Evolutionary conservation across 53 echinoderm and acorn worm genomes (phyloP), one percentile per base, ranked within the genome.

Genomic region (Apostichopus leukothele): DNA sequence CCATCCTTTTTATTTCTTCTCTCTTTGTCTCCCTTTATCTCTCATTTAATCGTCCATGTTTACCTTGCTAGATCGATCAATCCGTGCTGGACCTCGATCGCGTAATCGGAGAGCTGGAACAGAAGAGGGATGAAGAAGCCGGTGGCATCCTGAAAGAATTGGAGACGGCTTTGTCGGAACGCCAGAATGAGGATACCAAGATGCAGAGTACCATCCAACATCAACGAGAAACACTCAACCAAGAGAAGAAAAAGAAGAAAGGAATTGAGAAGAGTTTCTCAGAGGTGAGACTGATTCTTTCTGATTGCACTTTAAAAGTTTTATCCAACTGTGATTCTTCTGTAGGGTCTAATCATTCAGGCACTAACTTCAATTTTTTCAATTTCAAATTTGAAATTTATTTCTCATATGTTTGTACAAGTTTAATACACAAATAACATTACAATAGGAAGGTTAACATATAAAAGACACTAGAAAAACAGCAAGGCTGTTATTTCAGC

Each of bases 201-300:
- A 93, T 94, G 88, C 95, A 97, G 91, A 93, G 95, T 83, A 93
- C 98, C 4, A 88, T 97, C 1, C 91, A 95, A 79, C 92, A 97
- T 74, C 90, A 94, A 63, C 83, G 89, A 73, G 98, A 95, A 76
- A 73, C 94, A 16, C 74, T 97, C 73, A 78, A 90, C 78, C 93
- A 95, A 53, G 98, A 97, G 93, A 94, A 95, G 91, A 95, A 95
- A 77, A 97, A 95, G 60, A 95, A 94, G 88, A 97, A 97, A 83
- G 92, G 88, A 8, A 87, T 95, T 75, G 90, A 91, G 53, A 97
- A 97, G 88, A 97, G 95, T 74, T 92, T 94, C 57, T 79, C 88
- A 50, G 98, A 97, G 93, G 98, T 97, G 54, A 86, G 75, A 10
- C 12, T 63, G 0, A 8, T 11, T 13, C 61, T 5, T 13, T 61